Evolutionary conservation across 2,113 vertebrate species (phyloP), one percentile per base, ranked within the genome.

Genomic region (Calidris pygmaea): DNA sequence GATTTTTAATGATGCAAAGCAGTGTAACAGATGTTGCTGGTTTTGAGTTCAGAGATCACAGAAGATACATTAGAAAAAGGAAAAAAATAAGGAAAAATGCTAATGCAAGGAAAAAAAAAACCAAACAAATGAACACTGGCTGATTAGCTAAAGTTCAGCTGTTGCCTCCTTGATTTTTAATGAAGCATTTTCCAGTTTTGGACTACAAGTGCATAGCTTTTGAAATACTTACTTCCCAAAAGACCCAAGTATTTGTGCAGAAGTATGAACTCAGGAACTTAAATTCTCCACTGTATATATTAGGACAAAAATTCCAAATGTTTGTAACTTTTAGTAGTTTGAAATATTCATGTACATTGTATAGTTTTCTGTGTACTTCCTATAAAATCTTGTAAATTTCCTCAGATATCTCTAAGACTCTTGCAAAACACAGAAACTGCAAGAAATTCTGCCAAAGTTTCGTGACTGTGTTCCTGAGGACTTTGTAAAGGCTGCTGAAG

Each of bases 31-130:
- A 70, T 94, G 66, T 79, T 90, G 37, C 83, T 89, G 30, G 30
- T 37, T 93, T 92, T 89, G 74, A 89, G 74, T 76, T 82, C 56
- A 87, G 53, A 89, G 66, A 85, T 87, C 35, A 60, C 56, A 90
- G 58, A 87, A 68, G 78, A 90, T 37, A 45, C 14, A 71, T 34
- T 52, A 50, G 60, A 56, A 83, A 87, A 77, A 80, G 53, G 17
- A 92, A 78, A 1, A 76, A 93, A 81, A 87, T 70, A 84, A 76
- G 35, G 66, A 68, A 81, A 83, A 90, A 89, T 73, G 6, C 19
- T 81, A 92, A 78, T 60, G 35, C 17, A n/a, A 35, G 20, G 41
- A 14, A 43, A 2, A 50, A 73, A 55, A 58, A 85, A 59, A 48
- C 9, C 8, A 37, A 72, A 66, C 50, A 80, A 66, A 80, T 29